These are phyloP conservation scores for Beaufortia kweichowensis DNA, from an alignment of 2,113 vertebrate genomes.

Conservation along the genomic window DNA sequence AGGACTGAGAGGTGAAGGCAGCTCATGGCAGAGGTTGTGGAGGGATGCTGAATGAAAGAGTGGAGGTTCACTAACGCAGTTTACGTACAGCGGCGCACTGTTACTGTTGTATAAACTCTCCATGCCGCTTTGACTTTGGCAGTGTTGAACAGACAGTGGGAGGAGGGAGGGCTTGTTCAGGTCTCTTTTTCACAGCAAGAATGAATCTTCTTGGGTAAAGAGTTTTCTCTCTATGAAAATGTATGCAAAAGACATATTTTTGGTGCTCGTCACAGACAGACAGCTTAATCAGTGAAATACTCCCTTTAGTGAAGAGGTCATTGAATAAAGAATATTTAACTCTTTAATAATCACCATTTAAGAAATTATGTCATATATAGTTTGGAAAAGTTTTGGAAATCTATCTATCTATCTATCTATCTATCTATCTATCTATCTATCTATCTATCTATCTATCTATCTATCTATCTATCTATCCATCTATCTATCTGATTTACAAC, in stretches of 20 bases:
- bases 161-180: slow-evolving; percentile 15
- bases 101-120: neutral
- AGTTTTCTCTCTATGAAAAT: neutral
- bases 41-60: slow-evolving; percentile 25
- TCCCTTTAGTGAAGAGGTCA: neutral
- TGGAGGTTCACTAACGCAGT: neutral
- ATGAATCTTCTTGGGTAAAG: neutral
- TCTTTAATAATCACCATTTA: no score
- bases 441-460: no score
- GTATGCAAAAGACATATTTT: neutral
- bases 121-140: slow-evolving; percentile 15
- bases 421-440: no score
- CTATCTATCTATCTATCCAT: no score
- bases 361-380: no score
- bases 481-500: no score
- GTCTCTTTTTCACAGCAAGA: neutral
- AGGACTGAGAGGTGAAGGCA: slow-evolving; percentile 33
- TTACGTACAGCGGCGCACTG: neutral
- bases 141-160: slow-evolving; percentile 13
- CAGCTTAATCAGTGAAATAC: neutral
- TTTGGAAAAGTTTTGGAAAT: no score
- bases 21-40: slow-evolving; percentile 21
- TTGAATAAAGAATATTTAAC: neutral
- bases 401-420: no score
- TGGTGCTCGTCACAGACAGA: neutral